Evolutionary conservation across 2,797 vertebrate genomes (phyloP).

Genomic region (Benthosema pterotum): DNA sequence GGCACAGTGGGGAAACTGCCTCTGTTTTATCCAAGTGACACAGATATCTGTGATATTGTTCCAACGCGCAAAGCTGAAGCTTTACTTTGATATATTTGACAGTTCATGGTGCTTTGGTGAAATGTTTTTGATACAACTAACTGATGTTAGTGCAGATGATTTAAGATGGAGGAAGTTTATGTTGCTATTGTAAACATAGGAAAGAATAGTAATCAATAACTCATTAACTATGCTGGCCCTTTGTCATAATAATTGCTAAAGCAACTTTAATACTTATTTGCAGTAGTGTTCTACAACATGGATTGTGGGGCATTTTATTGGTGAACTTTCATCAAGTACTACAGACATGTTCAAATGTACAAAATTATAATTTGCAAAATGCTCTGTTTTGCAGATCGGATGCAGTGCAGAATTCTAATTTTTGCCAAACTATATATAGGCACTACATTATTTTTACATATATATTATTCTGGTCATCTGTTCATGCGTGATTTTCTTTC

Average conservation of each 20-base stretch:
- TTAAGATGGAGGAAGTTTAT: conserved; percentile 41
- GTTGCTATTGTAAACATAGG: conserved; percentile 56
- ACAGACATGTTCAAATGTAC: conserved; percentile 12
- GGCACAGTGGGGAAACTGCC: conserved; percentile 29
- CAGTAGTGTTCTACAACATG: conserved; percentile 44
- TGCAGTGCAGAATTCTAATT: conserved; percentile 26
- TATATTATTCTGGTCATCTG: conserved; percentile 4
- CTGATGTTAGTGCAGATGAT: conserved; percentile 62
- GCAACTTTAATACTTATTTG: conserved; percentile 52
- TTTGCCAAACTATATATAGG: conserved; percentile 45
- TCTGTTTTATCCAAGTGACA: conserved; percentile 16
- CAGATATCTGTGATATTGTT: conserved; percentile 37
- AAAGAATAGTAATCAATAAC: conserved; percentile 57
- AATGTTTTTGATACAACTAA: conserved; percentile 56
- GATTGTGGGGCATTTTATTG: conserved; percentile 66
- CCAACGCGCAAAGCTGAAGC: conserved; percentile 46
- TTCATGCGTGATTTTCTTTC: conserved; percentile 51
- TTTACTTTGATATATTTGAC: conserved; percentile 8
- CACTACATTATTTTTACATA: conserved; percentile 35
- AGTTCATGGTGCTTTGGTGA: conserved; percentile 32
- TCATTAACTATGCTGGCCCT: conserved; percentile 57
- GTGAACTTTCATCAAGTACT: conserved; percentile 14
- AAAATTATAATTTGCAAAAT: background rate
- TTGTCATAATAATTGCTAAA: conserved; percentile 52
- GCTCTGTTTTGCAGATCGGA: conserved; percentile 3